A percentile compares a stretch with the other conserved stretches of the same genome.
Evolutionary conservation across 1,140 invertebrate genomes (phyloP).

Genomic region (Tetramorium alpestre): DNA sequence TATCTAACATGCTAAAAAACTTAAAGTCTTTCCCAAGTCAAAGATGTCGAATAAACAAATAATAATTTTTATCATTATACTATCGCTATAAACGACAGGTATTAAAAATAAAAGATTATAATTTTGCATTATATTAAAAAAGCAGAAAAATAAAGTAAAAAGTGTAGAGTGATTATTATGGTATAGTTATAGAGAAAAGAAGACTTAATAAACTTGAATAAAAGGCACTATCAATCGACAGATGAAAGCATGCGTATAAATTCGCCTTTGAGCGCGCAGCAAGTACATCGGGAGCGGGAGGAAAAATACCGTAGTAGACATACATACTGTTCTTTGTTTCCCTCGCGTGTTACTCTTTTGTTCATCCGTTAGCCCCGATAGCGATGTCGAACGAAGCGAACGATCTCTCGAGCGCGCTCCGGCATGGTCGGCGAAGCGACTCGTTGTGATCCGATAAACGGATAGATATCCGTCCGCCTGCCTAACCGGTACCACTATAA

Average conservation of each 20-base stretch:
- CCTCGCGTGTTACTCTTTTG: conserved; percentile 70
- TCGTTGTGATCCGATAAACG: conserved; percentile 84
- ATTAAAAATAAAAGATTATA: background rate
- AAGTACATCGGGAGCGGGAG: background rate
- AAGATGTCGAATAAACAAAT: background rate
- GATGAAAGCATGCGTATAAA: background rate
- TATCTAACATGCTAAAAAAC: conserved; percentile 6
- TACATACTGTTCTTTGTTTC: conserved; percentile 63
- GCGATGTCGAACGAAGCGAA: conserved; percentile 55
- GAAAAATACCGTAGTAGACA: background rate
- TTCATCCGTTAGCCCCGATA: conserved; percentile 72
- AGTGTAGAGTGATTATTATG: background rate
- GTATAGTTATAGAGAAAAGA: background rate
- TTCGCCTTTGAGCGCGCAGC: background rate
- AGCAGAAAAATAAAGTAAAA: background rate
- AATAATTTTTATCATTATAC: background rate
- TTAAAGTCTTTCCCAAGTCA: background rate
- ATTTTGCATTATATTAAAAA: background rate
- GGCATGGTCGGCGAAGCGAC: conserved; percentile 49
- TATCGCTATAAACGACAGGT: background rate
- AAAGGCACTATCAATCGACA: background rate
- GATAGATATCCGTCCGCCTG: conserved; percentile 82
- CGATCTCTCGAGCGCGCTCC: conserved; percentile 46
- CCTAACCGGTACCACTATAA: conserved; percentile 80
- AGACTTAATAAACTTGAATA: background rate